phyloP scores from a whole-genome alignment of 2,797 vertebrate genomes.

The Saguinus oedipus region DNA sequence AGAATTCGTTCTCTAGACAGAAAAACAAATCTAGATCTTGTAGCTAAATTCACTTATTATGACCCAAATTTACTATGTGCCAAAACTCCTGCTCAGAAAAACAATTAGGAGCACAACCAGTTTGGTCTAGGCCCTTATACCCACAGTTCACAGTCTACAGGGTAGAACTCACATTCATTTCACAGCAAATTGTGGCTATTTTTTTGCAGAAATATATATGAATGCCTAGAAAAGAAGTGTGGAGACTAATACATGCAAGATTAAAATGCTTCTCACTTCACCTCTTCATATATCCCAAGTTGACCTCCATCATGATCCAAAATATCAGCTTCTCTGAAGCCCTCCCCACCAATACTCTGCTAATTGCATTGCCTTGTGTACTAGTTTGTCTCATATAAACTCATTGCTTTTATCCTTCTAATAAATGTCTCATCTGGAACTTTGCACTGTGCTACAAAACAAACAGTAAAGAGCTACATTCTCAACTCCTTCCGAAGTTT shows the following conservation, averaged over 20 bases:
- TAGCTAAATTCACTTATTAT: not conserved
- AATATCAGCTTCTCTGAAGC: not conserved
- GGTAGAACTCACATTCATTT: not conserved
- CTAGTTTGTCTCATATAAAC: not conserved
- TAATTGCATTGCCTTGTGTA: not conserved
- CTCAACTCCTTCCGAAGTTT: not conserved
- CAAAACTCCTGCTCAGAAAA: not conserved
- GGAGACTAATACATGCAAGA: not conserved
- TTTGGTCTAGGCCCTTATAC: not conserved
- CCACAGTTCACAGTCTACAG: not conserved
- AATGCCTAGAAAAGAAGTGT: not conserved
- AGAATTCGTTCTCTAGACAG: not conserved
- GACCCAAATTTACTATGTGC: not conserved
- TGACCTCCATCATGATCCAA: not conserved
- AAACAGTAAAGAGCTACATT: not conserved
- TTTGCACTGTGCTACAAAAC: not conserved
- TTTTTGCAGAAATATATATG: not conserved
- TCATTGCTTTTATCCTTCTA: not conserved
- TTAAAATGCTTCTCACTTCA: not conserved
- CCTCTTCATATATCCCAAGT: accelerated
- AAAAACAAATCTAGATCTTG: not conserved
- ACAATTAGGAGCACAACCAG: not conserved
- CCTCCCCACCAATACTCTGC: not conserved
- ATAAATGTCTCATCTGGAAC: not conserved
- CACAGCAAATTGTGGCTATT: not conserved